phyloP scores from a whole-genome alignment of 1,140 invertebrate genomes.

The Polypedilum pembai region DNA sequence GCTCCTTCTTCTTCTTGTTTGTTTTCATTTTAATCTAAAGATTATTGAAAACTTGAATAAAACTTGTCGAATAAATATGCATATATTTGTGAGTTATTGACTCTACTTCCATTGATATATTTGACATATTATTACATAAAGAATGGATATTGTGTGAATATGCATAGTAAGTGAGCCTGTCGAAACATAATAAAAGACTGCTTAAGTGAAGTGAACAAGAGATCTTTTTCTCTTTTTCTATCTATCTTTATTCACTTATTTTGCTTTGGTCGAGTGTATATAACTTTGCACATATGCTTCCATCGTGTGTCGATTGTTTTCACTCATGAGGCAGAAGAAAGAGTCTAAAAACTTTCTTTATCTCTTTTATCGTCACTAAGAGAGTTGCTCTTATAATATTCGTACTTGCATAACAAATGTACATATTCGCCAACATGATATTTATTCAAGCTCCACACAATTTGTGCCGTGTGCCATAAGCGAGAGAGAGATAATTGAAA shows the following conservation, averaged over 20 bases:
- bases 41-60: background rate
- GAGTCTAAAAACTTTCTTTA: background rate
- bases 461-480: background rate
- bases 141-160: slow-evolving; percentile 2
- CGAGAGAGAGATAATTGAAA: background rate
- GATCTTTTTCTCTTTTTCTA: background rate
- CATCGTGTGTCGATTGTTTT: background rate
- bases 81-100: background rate
- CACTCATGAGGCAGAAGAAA: background rate
- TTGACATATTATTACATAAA: slow-evolving; percentile 2
- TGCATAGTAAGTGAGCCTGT: background rate
- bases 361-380: background rate
- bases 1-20: background rate
- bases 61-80: background rate
- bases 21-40: background rate
- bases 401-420: background rate
- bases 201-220: background rate
- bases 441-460: slow-evolving; percentile 18
- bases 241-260: background rate
- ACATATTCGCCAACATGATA: slow-evolving; percentile 1
- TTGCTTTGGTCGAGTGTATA: background rate
- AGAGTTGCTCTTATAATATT: background rate
- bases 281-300: background rate
- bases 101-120: background rate
- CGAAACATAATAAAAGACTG: background rate